These are phyloP conservation scores for Macaria liturata DNA, from an alignment of 2,888 invertebrate species.

Conservation along the genomic window DNA sequence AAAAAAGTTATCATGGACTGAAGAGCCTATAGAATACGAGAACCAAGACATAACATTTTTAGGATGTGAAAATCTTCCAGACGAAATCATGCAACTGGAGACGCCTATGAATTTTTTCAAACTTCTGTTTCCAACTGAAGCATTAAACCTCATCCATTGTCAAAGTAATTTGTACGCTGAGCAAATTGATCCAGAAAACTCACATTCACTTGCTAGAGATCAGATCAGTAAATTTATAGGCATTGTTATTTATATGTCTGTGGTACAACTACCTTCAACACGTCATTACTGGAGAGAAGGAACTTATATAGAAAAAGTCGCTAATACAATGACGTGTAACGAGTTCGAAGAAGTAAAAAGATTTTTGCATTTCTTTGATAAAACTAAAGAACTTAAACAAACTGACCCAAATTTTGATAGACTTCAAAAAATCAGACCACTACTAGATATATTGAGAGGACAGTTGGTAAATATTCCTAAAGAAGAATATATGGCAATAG, in stretches of 20 bases:
- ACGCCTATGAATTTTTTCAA: no score
- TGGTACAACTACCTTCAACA: conserved; percentile 35
- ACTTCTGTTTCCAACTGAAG: no score
- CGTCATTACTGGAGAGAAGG: conserved; percentile 37
- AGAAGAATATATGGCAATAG: conserved; percentile 44
- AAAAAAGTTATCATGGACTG: no score
- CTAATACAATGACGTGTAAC: conserved; percentile 27
- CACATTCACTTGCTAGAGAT: not conserved
- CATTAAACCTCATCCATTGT: no score
- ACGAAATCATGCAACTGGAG: no score
- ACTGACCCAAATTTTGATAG: conserved; percentile 26
- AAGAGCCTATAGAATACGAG: no score
- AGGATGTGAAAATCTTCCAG: no score
- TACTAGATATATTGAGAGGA: conserved; percentile 27
- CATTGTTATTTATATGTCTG: conserved; percentile 33
- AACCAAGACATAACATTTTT: no score
- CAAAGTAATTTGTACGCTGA: no score
- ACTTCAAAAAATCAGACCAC: conserved; percentile 39
- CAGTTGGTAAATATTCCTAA: conserved; percentile 36
- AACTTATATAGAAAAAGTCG: conserved; percentile 31
- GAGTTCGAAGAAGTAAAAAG: conserved; percentile 35
- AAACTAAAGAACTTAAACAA: conserved; percentile 21
- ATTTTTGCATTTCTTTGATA: conserved; percentile 31
- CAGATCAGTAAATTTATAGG: conserved; percentile 14
- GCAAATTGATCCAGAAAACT: no score